These are phyloP conservation scores for Notiomystis cincta DNA, from an alignment of 2,113 vertebrate genomes.

Conservation along the genomic window DNA sequence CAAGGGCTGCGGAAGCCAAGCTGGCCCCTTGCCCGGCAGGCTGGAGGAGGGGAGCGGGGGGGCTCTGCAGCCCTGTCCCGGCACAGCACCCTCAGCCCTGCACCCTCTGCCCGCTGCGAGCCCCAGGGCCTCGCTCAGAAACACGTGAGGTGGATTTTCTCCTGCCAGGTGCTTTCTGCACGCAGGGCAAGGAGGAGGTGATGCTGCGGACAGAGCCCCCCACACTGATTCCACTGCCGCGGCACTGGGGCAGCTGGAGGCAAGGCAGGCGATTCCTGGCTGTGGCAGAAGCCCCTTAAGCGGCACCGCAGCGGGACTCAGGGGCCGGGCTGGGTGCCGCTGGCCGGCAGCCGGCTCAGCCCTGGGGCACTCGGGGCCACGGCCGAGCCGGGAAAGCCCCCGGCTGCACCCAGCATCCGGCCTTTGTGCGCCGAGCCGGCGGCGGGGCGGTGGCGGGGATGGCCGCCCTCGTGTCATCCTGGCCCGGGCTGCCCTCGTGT, in stretches of 20 bases:
- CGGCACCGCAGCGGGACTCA: not conserved
- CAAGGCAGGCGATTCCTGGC: not conserved
- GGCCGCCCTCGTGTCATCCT: not conserved
- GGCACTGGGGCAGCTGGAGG: not conserved
- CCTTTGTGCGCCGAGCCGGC: not conserved
- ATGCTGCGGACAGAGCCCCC: not conserved
- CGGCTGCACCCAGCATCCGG: not conserved
- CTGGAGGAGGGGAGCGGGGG: not conserved
- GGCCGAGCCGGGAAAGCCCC: not conserved
- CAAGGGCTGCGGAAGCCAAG: not conserved
- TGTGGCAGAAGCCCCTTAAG: not conserved
- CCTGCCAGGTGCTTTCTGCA: not conserved
- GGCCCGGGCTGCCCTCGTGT: not conserved
- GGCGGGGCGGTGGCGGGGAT: not conserved
- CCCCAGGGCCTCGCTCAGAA: not conserved
- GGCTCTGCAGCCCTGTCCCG: not conserved
- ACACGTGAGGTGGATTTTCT: not conserved
- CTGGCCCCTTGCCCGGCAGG: slow-evolving; percentile 17
- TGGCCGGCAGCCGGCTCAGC: not conserved
- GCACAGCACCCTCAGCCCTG: not conserved
- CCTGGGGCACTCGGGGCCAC: not conserved
- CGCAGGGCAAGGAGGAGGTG: rapidly evolving
- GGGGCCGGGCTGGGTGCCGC: not conserved
- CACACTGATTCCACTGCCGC: not conserved
- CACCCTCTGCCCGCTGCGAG: not conserved